Base-by-base conservation (phyloP, 2,113 vertebrate genomes). In the Myanophis thanlyinensis region DNA sequence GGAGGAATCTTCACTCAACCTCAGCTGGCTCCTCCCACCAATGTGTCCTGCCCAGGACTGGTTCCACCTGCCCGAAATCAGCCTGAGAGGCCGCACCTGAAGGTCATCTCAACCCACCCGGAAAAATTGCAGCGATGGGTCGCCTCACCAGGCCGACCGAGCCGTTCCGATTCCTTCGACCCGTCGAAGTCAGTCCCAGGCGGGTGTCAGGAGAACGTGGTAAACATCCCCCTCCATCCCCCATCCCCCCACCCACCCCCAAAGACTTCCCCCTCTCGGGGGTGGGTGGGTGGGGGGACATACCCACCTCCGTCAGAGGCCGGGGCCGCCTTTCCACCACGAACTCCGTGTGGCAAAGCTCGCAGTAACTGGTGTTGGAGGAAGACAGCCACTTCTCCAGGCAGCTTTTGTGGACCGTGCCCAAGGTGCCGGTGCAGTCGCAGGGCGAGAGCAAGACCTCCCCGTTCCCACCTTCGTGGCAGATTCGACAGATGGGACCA, bases 361-460 rank as follows among this genome's bases (percentile, higher is more conserved):
- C 99, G 48, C 99, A 99, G 98, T 98, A 99, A 97, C 98, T 99
- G 95, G 99, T 99, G 98, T 99, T 99, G 93, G 99, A 99, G 12
- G 99, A 99, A 0, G 99, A 99, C 40, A 99, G 98, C 99, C 99
- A 99, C 96, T 97, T 98, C 96, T 99, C 99, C 97, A 99, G 97
- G 95, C 99, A 99, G 98, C 98, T 99, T 97, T 98, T 98, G 98
- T 99, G 99, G 96, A 99, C 99, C 0, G 98, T 98, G 18, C 99
- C 99, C 97, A 99, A 95, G 0, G 99, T 99, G 93, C 99, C 99
- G 0, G 98, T 98, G 97, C 99, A 99, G 96, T 98, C 98, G 44
- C 99, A 99, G 0, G 99, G 99, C 1, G 99, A 99, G 88, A 99
- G 97, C 92, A 99, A 97, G 40, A 96, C 95, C 96, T 99, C 99